Evolutionary conservation across 2,113 vertebrate genomes (phyloP).

Genomic region (Jaculus jaculus): DNA sequence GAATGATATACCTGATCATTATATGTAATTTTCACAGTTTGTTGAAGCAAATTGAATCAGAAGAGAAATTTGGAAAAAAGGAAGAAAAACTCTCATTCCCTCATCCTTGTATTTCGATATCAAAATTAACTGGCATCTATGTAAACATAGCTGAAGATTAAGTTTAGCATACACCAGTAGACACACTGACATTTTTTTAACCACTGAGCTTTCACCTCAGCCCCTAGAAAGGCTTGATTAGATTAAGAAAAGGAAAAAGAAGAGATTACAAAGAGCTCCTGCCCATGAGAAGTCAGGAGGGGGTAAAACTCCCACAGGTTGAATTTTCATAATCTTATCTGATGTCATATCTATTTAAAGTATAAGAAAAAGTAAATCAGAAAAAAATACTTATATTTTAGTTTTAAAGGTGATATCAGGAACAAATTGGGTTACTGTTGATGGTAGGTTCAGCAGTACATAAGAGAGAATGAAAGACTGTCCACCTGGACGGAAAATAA

Average conservation of each 20-base stretch:
- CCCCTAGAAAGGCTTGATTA: no score
- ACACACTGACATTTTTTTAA: constrained; percentile 14
- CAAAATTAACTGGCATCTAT: constrained; percentile 24
- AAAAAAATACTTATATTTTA: constrained; percentile 28
- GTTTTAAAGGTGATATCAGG: constrained; percentile 31
- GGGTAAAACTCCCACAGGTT: neutral
- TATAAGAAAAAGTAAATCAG: constrained; percentile 46
- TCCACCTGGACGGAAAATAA: constrained; percentile 5
- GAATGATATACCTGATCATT: neutral
- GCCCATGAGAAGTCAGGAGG: no score
- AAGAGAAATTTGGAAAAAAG: constrained; percentile 27
- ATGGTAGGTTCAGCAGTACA: neutral
- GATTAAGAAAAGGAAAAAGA: no score
- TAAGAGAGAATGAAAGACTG: constrained; percentile 21
- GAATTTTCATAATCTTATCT: constrained; percentile 35
- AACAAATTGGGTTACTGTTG: neutral
- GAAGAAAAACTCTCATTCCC: neutral
- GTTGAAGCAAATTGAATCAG: neutral
- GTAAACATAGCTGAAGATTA: constrained; percentile 35
- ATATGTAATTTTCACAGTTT: constrained; percentile 29
- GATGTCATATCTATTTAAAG: constrained; percentile 35
- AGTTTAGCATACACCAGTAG: neutral
- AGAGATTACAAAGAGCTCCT: no score
- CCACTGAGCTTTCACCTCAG: no score
- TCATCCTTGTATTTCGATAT: constrained; percentile 29